Evolutionary conservation across 2,797 vertebrate species (phyloP).

Genomic region (Gambelia wislizenii): DNA sequence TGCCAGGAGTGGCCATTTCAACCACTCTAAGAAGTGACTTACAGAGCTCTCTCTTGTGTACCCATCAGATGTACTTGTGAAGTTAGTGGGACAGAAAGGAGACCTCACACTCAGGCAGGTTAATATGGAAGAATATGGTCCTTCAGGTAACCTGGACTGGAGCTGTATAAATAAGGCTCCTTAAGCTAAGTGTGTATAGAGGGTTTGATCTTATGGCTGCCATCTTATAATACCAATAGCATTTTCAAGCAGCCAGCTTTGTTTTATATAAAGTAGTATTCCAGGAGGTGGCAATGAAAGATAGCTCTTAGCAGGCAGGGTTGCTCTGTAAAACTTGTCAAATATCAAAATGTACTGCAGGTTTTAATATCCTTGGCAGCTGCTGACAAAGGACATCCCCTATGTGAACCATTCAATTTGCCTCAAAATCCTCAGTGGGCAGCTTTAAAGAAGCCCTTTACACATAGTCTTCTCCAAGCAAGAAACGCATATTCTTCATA

Average conservation of each 20-base stretch:
- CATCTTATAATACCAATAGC: too few species aligned
- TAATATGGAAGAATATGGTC: too few species aligned
- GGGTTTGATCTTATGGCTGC: neutral
- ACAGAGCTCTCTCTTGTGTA: too few species aligned
- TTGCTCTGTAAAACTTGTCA: neutral
- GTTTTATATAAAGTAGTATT: neutral
- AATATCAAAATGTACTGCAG: neutral
- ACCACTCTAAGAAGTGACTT: too few species aligned
- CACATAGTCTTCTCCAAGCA: rapidly evolving
- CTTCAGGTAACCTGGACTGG: too few species aligned
- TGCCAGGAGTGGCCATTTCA: too few species aligned
- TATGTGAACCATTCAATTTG: constrained; percentile 4
- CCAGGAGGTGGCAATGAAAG: neutral
- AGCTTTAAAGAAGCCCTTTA: constrained; percentile 17
- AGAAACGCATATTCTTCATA: neutral
- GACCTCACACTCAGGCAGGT: too few species aligned
- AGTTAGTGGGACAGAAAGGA: too few species aligned
- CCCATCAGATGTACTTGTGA: too few species aligned
- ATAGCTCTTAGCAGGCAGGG: neutral
- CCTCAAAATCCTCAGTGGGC: neutral
- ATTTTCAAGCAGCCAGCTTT: neutral
- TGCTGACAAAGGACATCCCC: neutral
- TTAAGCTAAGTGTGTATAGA: neutral
- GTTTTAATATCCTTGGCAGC: neutral
- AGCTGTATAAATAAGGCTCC: too few species aligned